phyloP scores from a whole-genome alignment of 1,140 invertebrate genomes.

The Lucilia sericata region DNA sequence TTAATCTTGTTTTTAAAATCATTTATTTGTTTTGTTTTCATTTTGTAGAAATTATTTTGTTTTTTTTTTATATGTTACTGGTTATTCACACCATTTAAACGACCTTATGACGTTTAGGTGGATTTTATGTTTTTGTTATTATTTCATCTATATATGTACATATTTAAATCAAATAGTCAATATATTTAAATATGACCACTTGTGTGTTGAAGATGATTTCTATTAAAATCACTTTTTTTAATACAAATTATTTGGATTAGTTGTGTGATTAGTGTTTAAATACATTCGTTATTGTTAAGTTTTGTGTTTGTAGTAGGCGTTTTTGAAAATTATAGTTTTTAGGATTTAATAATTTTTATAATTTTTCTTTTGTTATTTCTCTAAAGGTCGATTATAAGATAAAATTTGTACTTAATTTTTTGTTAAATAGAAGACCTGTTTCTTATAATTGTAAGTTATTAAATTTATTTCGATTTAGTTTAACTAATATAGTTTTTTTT shows the following conservation, averaged over 20 bases:
- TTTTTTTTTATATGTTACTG: background rate
- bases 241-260: too few relatives aligned
- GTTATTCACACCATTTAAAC: background rate
- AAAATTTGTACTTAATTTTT: background rate
- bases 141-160: background rate
- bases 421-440: too few relatives aligned
- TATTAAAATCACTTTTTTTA: background rate
- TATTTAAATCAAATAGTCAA: background rate
- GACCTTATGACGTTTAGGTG: background rate
- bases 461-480: too few relatives aligned
- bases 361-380: background rate
- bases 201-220: background rate
- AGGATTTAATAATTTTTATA: background rate
- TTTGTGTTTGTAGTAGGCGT: background rate
- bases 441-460: too few relatives aligned
- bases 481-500: too few relatives aligned
- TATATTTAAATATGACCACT: background rate
- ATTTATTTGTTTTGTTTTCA: background rate
- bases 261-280: too few relatives aligned
- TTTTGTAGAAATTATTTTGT: background rate
- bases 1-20: background rate
- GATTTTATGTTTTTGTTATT: background rate
- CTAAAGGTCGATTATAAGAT: background rate
- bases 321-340: background rate
- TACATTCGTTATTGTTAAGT: background rate